Base-by-base conservation (phyloP, 2,113 vertebrate genomes). In the Chaetops frenatus region DNA sequence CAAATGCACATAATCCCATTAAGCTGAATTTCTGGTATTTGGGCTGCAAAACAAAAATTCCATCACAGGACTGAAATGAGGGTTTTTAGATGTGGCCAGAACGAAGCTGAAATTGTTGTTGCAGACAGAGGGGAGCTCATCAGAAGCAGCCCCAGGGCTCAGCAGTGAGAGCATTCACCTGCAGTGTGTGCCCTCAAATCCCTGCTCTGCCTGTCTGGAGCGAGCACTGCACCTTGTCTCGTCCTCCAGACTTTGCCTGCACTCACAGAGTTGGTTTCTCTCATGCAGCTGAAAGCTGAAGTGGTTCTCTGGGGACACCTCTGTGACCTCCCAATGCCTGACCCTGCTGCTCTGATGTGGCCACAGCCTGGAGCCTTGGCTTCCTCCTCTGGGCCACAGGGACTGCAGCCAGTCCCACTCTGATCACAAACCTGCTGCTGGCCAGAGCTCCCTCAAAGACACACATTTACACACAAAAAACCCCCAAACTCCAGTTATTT, bases 31-130 rank as follows among this genome's bases (percentile, higher is more conserved):
- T 44, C 17, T 44, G 16, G 12, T 2, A 31, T 83, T 90, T 27
- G 29, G 50, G 16, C 50, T 65, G 50, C 13, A 80, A 90, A 94
- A 50, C 12, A 69, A 29, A n/a, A 80, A 82, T 9, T 45, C 47
- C 22, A 54, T 23, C 31, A 14, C 1, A 36, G 17, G 13, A 72
- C 42, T 9, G 44, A 38, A 67, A n/a, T 0, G 2, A 19, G 20
- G 28, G 22, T 15, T 31, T 56, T 70, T 12, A 56, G 31, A 24
- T 57, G 50, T 64, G 76, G 23, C 42, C 73, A 61, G 60, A 65
- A 61, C 0, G 5, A 70, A 22, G 6, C 12, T 21, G 64, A 33
- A n/a, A 4, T 4, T 58, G 50, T 3, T 82, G 24, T 10, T 53
- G 31, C 54, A 82, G 86, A 27, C 36, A 4, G 5, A 28, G 50